Evolutionary conservation across 37 sponge, comb jelly and placozoan genomes (phyloP).

Genomic region (Halisarca cf. caerulea): DNA sequence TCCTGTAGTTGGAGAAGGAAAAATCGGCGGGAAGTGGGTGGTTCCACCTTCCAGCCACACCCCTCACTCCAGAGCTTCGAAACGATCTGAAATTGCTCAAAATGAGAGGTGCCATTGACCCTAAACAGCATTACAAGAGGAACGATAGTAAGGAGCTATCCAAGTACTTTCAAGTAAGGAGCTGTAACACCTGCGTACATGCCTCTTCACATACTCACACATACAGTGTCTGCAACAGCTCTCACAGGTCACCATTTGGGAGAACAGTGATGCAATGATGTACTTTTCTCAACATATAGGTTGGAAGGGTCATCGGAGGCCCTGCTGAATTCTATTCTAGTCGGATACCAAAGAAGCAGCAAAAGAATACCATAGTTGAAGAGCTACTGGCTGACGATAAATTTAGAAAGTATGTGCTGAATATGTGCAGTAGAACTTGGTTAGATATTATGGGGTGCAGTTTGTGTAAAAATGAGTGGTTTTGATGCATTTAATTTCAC

Average conservation of each 20-base stretch:
- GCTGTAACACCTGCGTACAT: too few relatives aligned
- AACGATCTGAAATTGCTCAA: slow-evolving; percentile 69
- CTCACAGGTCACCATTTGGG: background rate
- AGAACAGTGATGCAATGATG: background rate
- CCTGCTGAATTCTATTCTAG: slow-evolving; percentile 80
- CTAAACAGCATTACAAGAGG: slow-evolving; percentile 67
- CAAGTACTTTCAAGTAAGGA: slow-evolving; percentile 79
- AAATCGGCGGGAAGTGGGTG: slow-evolving; percentile 65
- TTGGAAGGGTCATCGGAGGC: slow-evolving; percentile 60
- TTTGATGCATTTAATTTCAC: too few relatives aligned
- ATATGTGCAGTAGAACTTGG: too few relatives aligned
- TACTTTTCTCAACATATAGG: slow-evolving; percentile 14
- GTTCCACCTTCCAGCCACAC: slow-evolving; percentile 74
- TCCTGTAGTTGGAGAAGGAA: slow-evolving; percentile 36
- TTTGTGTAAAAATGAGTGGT: too few relatives aligned
- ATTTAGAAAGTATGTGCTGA: slow-evolving; percentile 36
- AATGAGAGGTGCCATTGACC: slow-evolving; percentile 73
- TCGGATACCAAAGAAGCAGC: slow-evolving; percentile 54
- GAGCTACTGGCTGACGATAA: slow-evolving; percentile 70
- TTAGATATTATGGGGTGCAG: too few relatives aligned
- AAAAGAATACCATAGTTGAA: slow-evolving; percentile 69
- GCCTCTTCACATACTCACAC: background rate
- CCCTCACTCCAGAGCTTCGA: slow-evolving; percentile 66
- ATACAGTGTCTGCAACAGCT: background rate
- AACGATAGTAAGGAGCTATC: slow-evolving; percentile 62